Base-by-base conservation (phyloP, 1,140 invertebrate species). In the Stegodyphus dumicola region DNA sequence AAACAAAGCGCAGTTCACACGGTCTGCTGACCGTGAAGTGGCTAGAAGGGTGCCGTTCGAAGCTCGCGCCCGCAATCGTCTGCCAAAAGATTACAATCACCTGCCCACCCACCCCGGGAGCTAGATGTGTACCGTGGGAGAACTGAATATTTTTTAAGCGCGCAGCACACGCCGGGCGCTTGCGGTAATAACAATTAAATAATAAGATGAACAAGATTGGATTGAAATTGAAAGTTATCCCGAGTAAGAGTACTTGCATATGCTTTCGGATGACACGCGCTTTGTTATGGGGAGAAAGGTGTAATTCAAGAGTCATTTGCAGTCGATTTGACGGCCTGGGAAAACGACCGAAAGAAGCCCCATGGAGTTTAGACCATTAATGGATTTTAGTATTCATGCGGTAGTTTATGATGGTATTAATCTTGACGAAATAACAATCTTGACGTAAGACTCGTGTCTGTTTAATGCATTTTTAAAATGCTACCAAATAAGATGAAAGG, bases 131-230 rank as follows among this genome's bases (percentile, higher is more conserved):
- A 17, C 51, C 69, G 69, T 74, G 56, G 79, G 71, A 74, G 70
- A 66, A 66, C 52, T 64, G 7, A 33, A 52, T 49, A 49, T 81
- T 83, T 74, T 83, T 83, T 48, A 11, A 73, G 33, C 33, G 33
- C 33, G 33, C 33, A 33, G 3, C 33, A 33, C 33, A 3, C 52
- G 15, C 53, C 17, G 67, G 13, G 60, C 7, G 33, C 65, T 83
- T 83, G 79, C 60, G 79, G 71, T 75, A 53, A 83, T 83, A 83
- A 83, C 71, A 83, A 83, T 83, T 83, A 74, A 66, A 83, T 83
- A 75, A 74, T 83, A 83, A 83, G 79, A 83, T 83, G 79, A 71
- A 83, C 79, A 83, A 6, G 49, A 51, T 33, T 60, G 15, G 15
- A 60, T 60, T 60, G 56, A 60, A 60, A 60, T 60, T 9, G 56